Evolutionary conservation across 2,113 vertebrate genomes (phyloP).

Genomic region (Zosterops japonicus): DNA sequence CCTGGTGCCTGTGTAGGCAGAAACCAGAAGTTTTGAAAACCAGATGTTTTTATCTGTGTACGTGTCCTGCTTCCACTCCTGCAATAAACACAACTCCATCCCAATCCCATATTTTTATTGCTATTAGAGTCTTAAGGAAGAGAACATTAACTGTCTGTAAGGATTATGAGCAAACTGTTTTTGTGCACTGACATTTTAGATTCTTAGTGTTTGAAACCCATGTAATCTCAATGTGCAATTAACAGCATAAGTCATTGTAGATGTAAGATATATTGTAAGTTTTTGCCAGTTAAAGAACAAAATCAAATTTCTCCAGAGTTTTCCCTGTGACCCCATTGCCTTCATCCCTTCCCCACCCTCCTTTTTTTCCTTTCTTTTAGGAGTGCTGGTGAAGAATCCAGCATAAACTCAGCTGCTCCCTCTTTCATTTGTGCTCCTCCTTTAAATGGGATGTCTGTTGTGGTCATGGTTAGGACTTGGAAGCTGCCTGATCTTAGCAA

Average conservation of each 20-base stretch:
- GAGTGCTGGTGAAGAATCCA: not conserved
- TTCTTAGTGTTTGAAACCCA: not conserved
- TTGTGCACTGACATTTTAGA: not conserved
- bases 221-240: not conserved
- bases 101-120: not conserved
- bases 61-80: not conserved
- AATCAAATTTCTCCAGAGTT: not conserved
- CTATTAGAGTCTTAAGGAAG: not conserved
- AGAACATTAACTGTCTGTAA: not conserved
- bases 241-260: not conserved
- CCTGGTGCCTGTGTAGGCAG: not conserved
- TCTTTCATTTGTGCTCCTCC: not conserved
- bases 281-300: not conserved
- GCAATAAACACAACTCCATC: not conserved
- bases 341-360: not conserved
- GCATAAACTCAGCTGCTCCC: not conserved
- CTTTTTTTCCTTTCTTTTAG: not conserved
- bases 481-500: slow-evolving; percentile 13
- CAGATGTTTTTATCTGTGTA: not conserved
- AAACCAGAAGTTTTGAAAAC: not conserved
- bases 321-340: not conserved
- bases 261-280: not conserved
- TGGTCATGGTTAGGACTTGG: slow-evolving; percentile 8
- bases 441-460: slow-evolving; percentile 6
- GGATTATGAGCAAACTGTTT: not conserved